Evolutionary conservation across 2,113 vertebrate genomes (phyloP).

Genomic region (Calonectris borealis): DNA sequence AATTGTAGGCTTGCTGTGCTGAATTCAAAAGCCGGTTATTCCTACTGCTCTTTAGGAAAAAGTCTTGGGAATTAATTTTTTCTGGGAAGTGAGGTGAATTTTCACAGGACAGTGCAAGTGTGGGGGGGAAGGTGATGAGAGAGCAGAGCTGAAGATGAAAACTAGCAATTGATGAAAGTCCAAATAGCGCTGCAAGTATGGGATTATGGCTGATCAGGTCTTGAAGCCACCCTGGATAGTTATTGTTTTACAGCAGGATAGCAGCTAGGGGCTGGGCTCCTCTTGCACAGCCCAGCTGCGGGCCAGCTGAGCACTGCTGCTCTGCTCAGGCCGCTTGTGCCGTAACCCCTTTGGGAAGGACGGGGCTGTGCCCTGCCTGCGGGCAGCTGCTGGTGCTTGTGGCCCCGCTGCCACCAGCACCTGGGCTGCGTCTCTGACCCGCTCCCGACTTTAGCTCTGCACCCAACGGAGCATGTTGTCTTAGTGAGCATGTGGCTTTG

Average conservation of each 20-base stretch:
- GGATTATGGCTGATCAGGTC: background rate
- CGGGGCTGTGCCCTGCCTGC: rapidly evolving
- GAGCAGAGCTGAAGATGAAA: background rate
- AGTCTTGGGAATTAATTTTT: background rate
- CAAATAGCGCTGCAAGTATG: background rate
- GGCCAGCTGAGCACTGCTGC: background rate
- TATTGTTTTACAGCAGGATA: background rate
- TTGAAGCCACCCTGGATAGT: background rate
- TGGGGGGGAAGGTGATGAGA: background rate
- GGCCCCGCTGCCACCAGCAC: background rate
- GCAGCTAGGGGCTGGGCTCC: background rate
- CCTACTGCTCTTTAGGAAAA: slow-evolving; percentile 45
- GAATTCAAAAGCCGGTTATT: slow-evolving; percentile 15
- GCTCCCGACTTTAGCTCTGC: rapidly evolving
- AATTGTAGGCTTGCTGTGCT: slow-evolving; percentile 13
- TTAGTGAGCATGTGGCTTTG: background rate
- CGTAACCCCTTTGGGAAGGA: background rate
- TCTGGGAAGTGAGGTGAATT: background rate
- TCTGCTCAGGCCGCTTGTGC: background rate
- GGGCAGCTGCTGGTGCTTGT: background rate
- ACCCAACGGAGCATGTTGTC: rapidly evolving
- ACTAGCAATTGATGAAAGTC: background rate
- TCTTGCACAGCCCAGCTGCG: background rate
- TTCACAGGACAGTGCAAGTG: background rate
- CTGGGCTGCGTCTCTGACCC: background rate